A percentile compares a stretch with the other conserved stretches of the same genome.
phyloP scores from a whole-genome alignment of 2,888 invertebrate species.

The Piscicola geometra region DNA sequence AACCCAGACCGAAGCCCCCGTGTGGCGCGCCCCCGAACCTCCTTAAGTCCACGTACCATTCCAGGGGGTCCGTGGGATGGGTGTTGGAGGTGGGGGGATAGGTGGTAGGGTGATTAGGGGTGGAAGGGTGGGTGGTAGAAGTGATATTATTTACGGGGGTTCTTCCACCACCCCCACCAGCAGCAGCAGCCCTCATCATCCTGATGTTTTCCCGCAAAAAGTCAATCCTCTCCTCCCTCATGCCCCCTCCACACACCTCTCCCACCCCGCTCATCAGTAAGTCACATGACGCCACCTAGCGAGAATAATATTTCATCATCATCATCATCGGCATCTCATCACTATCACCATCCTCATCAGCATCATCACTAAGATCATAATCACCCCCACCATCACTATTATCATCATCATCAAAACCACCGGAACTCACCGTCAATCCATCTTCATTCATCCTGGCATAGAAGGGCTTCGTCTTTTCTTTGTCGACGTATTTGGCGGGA shows the following conservation, averaged over 20 bases:
- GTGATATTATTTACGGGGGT: not conserved
- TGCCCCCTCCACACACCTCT: constrained; percentile 88
- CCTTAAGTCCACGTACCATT: constrained; percentile 80
- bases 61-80: constrained; percentile 37
- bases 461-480: constrained; percentile 77
- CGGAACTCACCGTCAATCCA: constrained; percentile 61
- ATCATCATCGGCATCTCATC: not conserved
- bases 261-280: constrained; percentile 81
- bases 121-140: not conserved
- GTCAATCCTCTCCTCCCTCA: constrained; percentile 74
- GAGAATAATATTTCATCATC: not conserved
- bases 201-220: constrained; percentile 46
- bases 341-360: not conserved
- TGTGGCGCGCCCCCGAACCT: constrained; percentile 82
- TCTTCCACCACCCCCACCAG: not conserved
- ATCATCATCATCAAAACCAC: not conserved
- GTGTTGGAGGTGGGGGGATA: not conserved
- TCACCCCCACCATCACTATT: not conserved
- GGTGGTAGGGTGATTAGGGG: not conserved
- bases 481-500: constrained; percentile 62
- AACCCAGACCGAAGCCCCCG: constrained; percentile 91
- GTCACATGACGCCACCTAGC: constrained; percentile 66
- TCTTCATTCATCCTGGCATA: constrained; percentile 75
- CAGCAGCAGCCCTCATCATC: not conserved
- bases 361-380: not conserved